Conservation (phyloP, 2,797 vertebrate genomes). For the Gephyroberyx darwinii region DNA sequence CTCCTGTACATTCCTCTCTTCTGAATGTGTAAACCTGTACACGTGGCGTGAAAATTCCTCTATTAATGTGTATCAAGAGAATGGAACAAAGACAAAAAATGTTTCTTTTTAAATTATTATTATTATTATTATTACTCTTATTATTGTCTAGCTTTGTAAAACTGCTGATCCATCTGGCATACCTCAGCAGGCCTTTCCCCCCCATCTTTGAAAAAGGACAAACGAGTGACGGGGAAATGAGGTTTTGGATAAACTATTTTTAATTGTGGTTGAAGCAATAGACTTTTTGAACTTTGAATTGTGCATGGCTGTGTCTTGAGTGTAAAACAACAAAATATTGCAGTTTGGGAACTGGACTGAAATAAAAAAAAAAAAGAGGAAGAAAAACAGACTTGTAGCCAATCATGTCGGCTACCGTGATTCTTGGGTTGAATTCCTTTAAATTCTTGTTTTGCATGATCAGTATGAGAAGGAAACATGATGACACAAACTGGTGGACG, state of each 20-base stretch:
- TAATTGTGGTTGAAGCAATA: conserved; percentile 99
- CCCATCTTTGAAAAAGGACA: conserved; percentile 75
- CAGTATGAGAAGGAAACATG: background rate
- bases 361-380: conserved; percentile 78
- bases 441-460: conserved; percentile 12
- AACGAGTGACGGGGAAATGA: conserved; percentile 64
- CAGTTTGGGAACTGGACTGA: conserved; percentile 98
- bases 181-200: conserved; percentile 84
- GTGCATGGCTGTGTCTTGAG: conserved; percentile 99
- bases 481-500: conserved; percentile 9
- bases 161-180: conserved; percentile 88
- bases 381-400: conserved; percentile 55
- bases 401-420: conserved; percentile 3
- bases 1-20: conserved; percentile 91
- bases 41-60: conserved; percentile 92
- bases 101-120: conserved; percentile 92
- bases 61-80: conserved; percentile 94
- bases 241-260: conserved; percentile 92
- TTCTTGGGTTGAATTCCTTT: conserved; percentile 25
- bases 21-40: conserved; percentile 91
- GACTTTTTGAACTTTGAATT: conserved; percentile 98
- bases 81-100: conserved; percentile 86
- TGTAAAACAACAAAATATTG: conserved; percentile 90
- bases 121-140: conserved; percentile 76
- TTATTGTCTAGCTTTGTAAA: conserved; percentile 88